A percentile compares a stretch with the other conserved stretches of the same genome.
Conservation (phyloP, 2,888 invertebrate species). For the Chloromyia formosa region DNA sequence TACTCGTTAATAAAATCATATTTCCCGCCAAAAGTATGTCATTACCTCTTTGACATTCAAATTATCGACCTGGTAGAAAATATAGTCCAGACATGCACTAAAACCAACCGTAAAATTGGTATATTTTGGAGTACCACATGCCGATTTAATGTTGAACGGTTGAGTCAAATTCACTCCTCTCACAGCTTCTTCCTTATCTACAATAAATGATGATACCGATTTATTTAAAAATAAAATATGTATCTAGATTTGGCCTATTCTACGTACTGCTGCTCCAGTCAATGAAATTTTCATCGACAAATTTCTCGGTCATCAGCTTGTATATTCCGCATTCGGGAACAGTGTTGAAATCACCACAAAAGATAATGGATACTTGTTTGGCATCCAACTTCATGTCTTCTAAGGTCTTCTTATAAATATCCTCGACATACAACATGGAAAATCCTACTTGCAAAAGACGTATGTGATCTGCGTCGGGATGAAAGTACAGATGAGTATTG, state of each 20-base stretch:
- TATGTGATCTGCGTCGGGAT: constrained; percentile 90
- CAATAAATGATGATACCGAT: background rate
- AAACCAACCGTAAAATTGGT: constrained; percentile 87
- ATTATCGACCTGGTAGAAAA: constrained; percentile 78
- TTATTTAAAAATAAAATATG: too few relatives aligned
- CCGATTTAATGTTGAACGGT: constrained; percentile 73
- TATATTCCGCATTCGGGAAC: constrained; percentile 84
- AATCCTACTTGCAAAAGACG: constrained; percentile 85
- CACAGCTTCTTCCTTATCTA: constrained; percentile 74
- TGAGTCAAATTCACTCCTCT: constrained; percentile 72
- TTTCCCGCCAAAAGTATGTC: too few relatives aligned
- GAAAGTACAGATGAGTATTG: constrained; percentile 94
- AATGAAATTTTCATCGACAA: constrained; percentile 70
- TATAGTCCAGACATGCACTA: constrained; percentile 90
- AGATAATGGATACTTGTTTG: constrained; percentile 68
- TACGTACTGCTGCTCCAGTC: constrained; percentile 84
- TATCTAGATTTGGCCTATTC: too few relatives aligned
- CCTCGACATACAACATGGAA: constrained; percentile 74
- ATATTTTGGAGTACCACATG: constrained; percentile 83
- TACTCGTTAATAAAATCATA: constrained; percentile 1
- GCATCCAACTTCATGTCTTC: constrained; percentile 54
- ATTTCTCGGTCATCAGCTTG: constrained; percentile 76
- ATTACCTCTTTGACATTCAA: constrained; percentile 72
- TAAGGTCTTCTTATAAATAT: constrained; percentile 63
- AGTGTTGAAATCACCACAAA: constrained; percentile 95